Evolutionary conservation across 2,797 vertebrate species (phyloP).

Genomic region (Phalloptychus januarius): DNA sequence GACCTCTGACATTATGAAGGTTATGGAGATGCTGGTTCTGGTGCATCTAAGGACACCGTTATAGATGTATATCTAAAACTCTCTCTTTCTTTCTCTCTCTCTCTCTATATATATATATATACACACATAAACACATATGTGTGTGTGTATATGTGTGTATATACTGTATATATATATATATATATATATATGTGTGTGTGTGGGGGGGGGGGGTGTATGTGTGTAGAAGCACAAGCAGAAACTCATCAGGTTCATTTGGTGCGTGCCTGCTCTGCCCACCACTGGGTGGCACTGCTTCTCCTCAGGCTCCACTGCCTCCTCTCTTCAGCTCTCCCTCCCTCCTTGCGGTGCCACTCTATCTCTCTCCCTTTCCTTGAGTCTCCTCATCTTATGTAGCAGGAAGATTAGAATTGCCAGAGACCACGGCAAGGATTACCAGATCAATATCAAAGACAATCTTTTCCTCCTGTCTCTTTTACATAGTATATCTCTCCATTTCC

Average conservation of each 20-base stretch:
- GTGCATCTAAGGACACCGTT: too few relatives aligned
- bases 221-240: too few relatives aligned
- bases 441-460: slow-evolving; percentile 68
- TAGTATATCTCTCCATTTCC: slow-evolving; percentile 45
- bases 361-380: slow-evolving; percentile 39
- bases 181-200: too few relatives aligned
- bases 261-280: slow-evolving; percentile 37
- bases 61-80: too few relatives aligned
- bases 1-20: too few relatives aligned
- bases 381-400: slow-evolving; percentile 56
- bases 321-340: slow-evolving; percentile 9
- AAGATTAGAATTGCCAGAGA: slow-evolving; percentile 65
- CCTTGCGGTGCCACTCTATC: neutral
- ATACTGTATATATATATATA: too few relatives aligned
- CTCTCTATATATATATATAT: too few relatives aligned
- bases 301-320: slow-evolving; percentile 8
- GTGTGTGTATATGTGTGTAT: too few relatives aligned
- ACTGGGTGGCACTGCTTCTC: slow-evolving; percentile 69
- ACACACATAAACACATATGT: too few relatives aligned
- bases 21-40: too few relatives aligned
- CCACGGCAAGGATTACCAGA: slow-evolving; percentile 69
- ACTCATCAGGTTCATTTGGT: slow-evolving; percentile 2
- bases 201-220: too few relatives aligned
- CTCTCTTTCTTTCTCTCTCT: too few relatives aligned
- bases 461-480: slow-evolving; percentile 59